These are phyloP conservation scores for Eristalinus sepulchralis DNA, from an alignment of 2,888 invertebrate species.

Conservation along the genomic window DNA sequence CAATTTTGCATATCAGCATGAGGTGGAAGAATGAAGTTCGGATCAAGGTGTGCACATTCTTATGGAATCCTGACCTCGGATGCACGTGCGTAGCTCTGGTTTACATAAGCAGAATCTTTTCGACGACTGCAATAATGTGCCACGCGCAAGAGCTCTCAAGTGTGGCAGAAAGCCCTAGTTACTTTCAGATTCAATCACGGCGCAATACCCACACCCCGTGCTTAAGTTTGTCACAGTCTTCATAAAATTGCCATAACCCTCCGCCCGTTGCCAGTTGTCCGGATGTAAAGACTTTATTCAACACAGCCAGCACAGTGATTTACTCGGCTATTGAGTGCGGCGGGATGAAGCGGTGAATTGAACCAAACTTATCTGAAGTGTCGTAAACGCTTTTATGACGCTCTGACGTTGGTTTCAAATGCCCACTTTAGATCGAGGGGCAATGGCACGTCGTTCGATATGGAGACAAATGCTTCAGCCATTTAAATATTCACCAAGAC, in stretches of 20 bases:
- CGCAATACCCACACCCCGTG: neutral
- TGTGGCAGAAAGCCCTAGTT: neutral
- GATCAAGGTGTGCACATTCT: neutral
- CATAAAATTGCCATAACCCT: neutral
- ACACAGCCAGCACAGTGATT: neutral
- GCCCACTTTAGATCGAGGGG: neutral
- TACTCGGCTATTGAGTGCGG: neutral
- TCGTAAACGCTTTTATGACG: neutral
- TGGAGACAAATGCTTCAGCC: neutral
- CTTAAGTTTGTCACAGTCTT: neutral
- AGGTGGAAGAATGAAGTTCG: neutral
- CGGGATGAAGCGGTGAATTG: neutral
- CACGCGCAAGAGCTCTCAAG: neutral
- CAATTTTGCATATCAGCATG: neutral
- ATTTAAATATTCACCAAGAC: constrained; percentile 2
- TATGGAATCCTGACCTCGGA: neutral
- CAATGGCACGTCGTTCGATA: neutral
- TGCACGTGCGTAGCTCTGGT: neutral
- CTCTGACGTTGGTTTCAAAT: neutral
- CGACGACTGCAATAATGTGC: neutral
- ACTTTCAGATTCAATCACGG: neutral
- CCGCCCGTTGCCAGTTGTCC: neutral
- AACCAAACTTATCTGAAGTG: neutral
- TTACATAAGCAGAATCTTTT: neutral
- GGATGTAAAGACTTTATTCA: neutral